Base-by-base conservation (phyloP, 2,888 invertebrate species). In the Helleia helle region DNA sequence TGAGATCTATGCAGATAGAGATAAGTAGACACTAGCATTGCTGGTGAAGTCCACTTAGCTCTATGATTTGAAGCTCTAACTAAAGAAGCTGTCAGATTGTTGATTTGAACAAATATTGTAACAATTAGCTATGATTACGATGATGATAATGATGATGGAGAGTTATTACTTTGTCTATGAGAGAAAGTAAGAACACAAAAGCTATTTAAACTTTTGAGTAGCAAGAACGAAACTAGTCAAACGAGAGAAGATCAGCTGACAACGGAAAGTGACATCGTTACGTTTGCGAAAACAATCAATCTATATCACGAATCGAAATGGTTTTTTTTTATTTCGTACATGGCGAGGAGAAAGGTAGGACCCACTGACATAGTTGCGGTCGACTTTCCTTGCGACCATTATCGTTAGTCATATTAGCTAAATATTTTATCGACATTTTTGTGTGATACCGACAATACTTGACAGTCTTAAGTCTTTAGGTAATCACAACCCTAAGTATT, bases 371-470 rank as follows among this genome's bases (percentile, higher is more conserved):
- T 51, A 77, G 64, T 71, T 58, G 41, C 49, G 54, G 50, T 53
- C 55, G 59, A 79, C 80, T 79, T 79, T 80, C 76, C 69, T 71
- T 70, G 64, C 55, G 54, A 62, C 65, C 60, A 63, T 62, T 62
- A 61, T 62, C 59, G 58, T 62, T 62, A 51, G 52, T 55, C 56
- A 54, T 57, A 47, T 52, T 51, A 48, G 47, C 36, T 44, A 48
- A 46, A 24, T 39, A 28, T 30, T 28, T 9, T 12, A 38, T 13
- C 22, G 22, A 17, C 38, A n/a, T n/a, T n/a, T n/a, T n/a, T n/a
- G n/a, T n/a, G n/a, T n/a, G n/a, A n/a, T n/a, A 18, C 15, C 8
- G 12, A 11, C 4, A 12, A 3, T 29, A 18, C 13, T 14, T 26
- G 17, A n/a, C n/a, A 9, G 25, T 3, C 12, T n/a, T n/a, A n/a